These are phyloP conservation scores for Tolmerus cingulatus DNA, from an alignment of 2,888 invertebrate species.

Conservation along the genomic window DNA sequence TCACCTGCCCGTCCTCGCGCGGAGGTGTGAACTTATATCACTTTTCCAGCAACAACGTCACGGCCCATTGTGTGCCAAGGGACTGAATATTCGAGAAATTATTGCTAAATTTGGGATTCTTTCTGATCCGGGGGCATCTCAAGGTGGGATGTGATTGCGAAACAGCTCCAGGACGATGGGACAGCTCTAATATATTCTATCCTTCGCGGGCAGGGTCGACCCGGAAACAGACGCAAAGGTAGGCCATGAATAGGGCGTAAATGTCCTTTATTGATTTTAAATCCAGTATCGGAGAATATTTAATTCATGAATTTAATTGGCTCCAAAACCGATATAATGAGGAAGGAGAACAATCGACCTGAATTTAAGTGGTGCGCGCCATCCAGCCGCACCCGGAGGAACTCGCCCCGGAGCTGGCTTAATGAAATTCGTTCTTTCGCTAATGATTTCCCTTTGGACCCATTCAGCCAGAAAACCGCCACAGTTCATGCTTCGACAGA, in stretches of 20 bases:
- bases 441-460: constrained; percentile 39
- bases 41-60: not conserved
- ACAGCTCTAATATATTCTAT: not conserved
- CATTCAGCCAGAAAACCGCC: constrained; percentile 33
- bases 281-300: not conserved
- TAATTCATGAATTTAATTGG: constrained; percentile 35
- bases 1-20: not conserved
- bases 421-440: constrained; percentile 39
- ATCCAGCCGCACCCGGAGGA: not conserved
- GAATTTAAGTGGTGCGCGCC: constrained; percentile 7
- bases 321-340: constrained; percentile 24
- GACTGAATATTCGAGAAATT: not conserved
- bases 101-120: constrained; percentile 6
- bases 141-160: not conserved
- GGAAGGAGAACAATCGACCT: constrained; percentile 31
- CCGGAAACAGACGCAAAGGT: not conserved
- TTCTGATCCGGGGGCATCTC: not conserved
- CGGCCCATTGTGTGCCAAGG: not conserved
- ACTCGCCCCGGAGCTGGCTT: constrained; percentile 11
- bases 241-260: constrained; percentile 5
- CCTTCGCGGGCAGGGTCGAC: not conserved
- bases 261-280: constrained; percentile 15
- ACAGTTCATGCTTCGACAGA: constrained; percentile 37
- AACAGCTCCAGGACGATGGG: not conserved
- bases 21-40: not conserved